Evolutionary conservation across 92 coral and sea anemone species (phyloP).

Genomic region (Heteractis magnifica): DNA sequence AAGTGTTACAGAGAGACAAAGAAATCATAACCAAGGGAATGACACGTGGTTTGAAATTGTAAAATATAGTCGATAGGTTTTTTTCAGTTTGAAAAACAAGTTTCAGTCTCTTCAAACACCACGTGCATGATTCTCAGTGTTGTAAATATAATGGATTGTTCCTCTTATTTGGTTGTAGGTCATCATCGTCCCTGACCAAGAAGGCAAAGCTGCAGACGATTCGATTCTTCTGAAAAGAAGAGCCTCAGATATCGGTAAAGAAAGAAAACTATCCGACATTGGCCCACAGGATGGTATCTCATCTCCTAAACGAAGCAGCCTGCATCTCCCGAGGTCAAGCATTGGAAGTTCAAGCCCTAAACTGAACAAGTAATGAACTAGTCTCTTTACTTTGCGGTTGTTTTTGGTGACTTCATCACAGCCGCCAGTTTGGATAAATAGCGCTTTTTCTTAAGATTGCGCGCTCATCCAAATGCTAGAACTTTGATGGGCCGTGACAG

Average conservation of each 20-base stretch:
- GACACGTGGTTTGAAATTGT: too few relatives aligned
- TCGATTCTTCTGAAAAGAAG: constrained; percentile 34
- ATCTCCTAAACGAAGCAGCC: constrained; percentile 45
- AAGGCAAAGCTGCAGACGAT: constrained; percentile 35
- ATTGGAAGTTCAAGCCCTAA: constrained; percentile 44
- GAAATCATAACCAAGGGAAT: too few relatives aligned
- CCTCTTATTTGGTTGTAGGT: background rate
- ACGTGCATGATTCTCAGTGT: too few relatives aligned
- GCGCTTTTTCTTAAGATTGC: too few relatives aligned
- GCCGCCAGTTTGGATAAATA: too few relatives aligned
- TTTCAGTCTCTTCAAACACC: too few relatives aligned
- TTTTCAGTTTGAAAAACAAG: too few relatives aligned
- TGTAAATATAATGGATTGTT: background rate
- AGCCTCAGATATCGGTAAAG: constrained; percentile 36
- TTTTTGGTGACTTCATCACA: too few relatives aligned
- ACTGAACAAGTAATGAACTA: constrained; percentile 20
- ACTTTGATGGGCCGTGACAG: too few relatives aligned
- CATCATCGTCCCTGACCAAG: constrained; percentile 43
- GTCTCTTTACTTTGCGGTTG: background rate
- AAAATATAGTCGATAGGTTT: too few relatives aligned
- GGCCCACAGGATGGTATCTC: constrained; percentile 29
- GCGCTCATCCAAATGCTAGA: too few relatives aligned
- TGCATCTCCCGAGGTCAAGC: constrained; percentile 39
- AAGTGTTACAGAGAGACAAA: too few relatives aligned
- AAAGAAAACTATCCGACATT: constrained; percentile 34